Conservation (phyloP, 2,113 vertebrate species). For the Psilopogon haemacephalus region DNA sequence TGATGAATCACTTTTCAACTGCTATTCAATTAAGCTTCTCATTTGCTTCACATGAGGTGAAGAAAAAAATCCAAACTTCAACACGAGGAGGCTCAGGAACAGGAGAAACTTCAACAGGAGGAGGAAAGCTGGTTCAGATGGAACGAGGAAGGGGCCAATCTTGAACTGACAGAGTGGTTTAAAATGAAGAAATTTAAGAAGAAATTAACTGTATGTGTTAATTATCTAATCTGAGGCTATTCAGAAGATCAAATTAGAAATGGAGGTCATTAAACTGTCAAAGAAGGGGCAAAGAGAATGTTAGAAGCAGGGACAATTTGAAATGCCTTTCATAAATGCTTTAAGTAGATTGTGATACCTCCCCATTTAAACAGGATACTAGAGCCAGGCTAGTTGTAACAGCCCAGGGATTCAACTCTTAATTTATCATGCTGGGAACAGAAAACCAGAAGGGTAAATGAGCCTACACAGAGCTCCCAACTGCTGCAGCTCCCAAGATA, state of each 20-base stretch:
- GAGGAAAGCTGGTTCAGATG: neutral
- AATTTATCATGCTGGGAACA: neutral
- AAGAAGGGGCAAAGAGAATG: neutral
- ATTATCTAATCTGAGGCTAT: neutral
- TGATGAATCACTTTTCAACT: neutral
- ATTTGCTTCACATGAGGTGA: fast-evolving
- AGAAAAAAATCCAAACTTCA: neutral
- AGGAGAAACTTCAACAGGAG: too few relatives aligned
- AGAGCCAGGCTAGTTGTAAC: neutral
- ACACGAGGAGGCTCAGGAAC: neutral
- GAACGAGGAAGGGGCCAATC: fast-evolving
- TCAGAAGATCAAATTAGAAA: conserved; percentile 25
- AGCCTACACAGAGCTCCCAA: neutral
- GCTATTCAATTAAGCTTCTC: neutral
- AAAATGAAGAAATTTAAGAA: neutral
- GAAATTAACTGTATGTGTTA: neutral
- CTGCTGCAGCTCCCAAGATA: neutral
- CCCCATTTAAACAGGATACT: neutral
- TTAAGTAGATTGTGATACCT: neutral
- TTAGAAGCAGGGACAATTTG: neutral
- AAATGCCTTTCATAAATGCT: neutral
- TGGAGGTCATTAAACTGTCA: neutral
- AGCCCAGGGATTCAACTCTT: neutral
- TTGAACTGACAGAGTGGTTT: neutral
- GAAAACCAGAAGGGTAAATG: conserved; percentile 12